phyloP scores from a whole-genome alignment of 1,140 invertebrate species.

The Formica exsecta region DNA sequence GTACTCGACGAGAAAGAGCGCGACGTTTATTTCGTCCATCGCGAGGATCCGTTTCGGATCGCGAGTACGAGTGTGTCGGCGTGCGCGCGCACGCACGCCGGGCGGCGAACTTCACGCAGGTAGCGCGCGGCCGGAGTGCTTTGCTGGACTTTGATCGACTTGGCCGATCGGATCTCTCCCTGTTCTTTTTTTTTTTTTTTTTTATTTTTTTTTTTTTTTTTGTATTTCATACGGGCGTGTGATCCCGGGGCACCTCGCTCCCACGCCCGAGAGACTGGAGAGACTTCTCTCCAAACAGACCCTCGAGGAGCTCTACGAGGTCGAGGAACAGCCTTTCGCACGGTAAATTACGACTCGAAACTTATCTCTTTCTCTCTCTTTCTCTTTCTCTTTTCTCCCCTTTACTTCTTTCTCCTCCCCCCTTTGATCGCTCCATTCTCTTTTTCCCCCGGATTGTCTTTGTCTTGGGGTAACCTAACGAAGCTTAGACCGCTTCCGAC shows the following conservation, averaged over 20 bases:
- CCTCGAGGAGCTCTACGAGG: constrained; percentile 86
- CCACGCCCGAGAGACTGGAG: constrained; percentile 85
- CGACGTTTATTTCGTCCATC: neutral
- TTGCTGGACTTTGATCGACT: neutral
- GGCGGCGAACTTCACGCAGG: constrained; percentile 7
- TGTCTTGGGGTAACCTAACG: constrained; percentile 62
- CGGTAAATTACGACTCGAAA: constrained; percentile 80
- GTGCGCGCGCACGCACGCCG: constrained; percentile 25
- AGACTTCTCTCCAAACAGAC: constrained; percentile 86
- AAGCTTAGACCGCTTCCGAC: constrained; percentile 63
- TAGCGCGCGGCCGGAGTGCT: neutral
- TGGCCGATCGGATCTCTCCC: neutral
- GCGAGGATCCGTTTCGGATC: neutral
- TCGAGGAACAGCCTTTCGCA: constrained; percentile 87
- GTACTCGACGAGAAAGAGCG: constrained; percentile 24
- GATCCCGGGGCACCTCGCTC: constrained; percentile 86
- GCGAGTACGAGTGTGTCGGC: constrained; percentile 11
- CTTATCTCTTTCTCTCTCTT: neutral
- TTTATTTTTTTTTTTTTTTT: no score
- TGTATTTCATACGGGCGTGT: no score
- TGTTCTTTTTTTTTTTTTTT: neutral
- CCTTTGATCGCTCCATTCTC: constrained; percentile 10
- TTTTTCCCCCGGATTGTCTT: constrained; percentile 32
- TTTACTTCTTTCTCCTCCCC: neutral
- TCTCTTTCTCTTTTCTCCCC: neutral